Evolutionary conservation across 2,797 vertebrate species (phyloP).

Genomic region (Trematomus bernacchii): DNA sequence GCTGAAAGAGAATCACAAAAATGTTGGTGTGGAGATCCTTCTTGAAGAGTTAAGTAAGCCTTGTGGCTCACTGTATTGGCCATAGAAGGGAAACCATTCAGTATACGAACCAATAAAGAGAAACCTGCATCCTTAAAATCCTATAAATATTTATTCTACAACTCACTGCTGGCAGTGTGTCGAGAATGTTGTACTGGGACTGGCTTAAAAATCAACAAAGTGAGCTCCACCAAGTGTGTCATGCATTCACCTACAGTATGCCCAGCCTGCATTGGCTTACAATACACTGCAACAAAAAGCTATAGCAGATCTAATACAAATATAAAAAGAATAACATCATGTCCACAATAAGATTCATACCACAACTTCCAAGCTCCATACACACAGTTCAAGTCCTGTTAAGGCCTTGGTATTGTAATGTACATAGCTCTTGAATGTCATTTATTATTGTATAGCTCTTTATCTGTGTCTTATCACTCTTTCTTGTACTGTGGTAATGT

Average conservation of each 20-base stretch:
- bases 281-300: neutral
- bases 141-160: slow-evolving; percentile 51
- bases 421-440: too few relatives aligned
- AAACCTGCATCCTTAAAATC: slow-evolving; percentile 15
- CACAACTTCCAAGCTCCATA: neutral
- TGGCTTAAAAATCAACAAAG: neutral
- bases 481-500: too few relatives aligned
- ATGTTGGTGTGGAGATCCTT: neutral
- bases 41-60: neutral
- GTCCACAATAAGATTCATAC: neutral
- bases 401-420: too few relatives aligned
- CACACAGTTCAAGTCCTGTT: too few relatives aligned
- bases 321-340: too few relatives aligned
- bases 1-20: slow-evolving; percentile 6
- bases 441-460: too few relatives aligned
- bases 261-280: neutral
- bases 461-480: too few relatives aligned
- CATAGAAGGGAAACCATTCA: slow-evolving; percentile 40
- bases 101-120: neutral
- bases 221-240: neutral
- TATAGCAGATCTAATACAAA: neutral
- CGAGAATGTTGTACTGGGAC: neutral
- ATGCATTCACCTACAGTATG: neutral
- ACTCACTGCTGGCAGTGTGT: neutral
- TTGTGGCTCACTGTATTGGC: slow-evolving; percentile 13